Conservation (phyloP, 2,113 vertebrate genomes). For the Elephas maximus region DNA sequence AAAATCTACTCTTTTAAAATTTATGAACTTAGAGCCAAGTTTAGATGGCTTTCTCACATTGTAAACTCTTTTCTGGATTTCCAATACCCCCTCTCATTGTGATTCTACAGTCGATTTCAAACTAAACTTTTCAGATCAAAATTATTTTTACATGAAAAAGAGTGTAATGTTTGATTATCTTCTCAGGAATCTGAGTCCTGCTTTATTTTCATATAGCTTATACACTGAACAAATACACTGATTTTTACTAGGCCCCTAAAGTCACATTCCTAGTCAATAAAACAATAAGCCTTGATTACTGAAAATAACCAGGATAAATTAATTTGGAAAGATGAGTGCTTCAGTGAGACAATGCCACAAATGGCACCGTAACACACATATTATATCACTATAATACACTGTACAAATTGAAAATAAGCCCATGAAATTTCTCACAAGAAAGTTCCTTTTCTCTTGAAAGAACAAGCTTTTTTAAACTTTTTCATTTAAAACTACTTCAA, state of each 20-base stretch:
- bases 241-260: not conserved
- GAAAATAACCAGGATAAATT: not conserved
- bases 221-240: not conserved
- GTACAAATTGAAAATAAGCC: not conserved
- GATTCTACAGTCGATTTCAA: constrained; percentile 34
- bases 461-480: not conserved
- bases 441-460: not conserved
- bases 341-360: not conserved
- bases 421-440: not conserved
- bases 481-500: constrained; percentile 18
- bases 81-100: not conserved
- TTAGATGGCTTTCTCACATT: not conserved
- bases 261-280: not conserved
- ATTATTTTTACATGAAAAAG: not conserved
- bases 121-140: constrained; percentile 16
- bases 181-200: not conserved
- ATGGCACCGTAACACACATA: not conserved
- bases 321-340: not conserved
- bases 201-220: constrained; percentile 20
- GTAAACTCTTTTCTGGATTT: not conserved
- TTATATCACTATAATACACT: not conserved
- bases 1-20: constrained; percentile 10
- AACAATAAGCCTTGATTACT: not conserved
- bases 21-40: not conserved
- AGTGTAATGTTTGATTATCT: not conserved